Conservation (phyloP, 2,113 vertebrate genomes). For the Poeciliopsis retropinna region DNA sequence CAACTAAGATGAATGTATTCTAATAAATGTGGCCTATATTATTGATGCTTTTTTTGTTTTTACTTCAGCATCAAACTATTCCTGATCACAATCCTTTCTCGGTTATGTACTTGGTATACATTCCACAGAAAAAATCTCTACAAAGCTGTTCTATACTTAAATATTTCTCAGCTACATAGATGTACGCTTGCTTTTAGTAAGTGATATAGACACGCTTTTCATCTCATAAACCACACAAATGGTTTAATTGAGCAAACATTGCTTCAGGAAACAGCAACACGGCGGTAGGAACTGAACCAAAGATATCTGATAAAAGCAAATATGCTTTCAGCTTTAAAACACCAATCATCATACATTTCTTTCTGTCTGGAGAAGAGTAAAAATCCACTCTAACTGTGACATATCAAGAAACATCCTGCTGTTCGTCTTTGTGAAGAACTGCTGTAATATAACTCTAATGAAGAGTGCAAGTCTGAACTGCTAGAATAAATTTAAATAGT, state of each 20-base stretch:
- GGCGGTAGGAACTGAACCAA: background rate
- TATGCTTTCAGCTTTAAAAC: background rate
- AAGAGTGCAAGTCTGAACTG: conserved; percentile 13
- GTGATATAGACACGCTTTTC: conserved; percentile 25
- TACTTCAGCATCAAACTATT: no score
- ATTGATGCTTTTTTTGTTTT: no score
- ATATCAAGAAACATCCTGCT: background rate
- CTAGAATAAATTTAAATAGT: conserved; percentile 16
- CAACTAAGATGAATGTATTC: no score
- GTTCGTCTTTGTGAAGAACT: background rate
- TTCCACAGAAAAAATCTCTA: no score
- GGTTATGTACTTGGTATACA: no score
- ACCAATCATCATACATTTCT: conserved; percentile 3
- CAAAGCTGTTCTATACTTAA: no score
- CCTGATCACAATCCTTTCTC: no score
- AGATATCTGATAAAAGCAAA: background rate
- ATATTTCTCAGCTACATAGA: background rate
- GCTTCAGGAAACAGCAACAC: conserved; percentile 5
- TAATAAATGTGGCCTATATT: no score
- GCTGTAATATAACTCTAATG: conserved; percentile 22
- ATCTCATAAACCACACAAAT: conserved; percentile 13
- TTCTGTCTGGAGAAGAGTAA: background rate
- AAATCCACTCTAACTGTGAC: background rate
- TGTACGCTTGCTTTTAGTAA: background rate
- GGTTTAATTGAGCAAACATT: conserved; percentile 34